Evolutionary conservation across 2,888 invertebrate species (phyloP).

Genomic region (Stenichneumon culpator): DNA sequence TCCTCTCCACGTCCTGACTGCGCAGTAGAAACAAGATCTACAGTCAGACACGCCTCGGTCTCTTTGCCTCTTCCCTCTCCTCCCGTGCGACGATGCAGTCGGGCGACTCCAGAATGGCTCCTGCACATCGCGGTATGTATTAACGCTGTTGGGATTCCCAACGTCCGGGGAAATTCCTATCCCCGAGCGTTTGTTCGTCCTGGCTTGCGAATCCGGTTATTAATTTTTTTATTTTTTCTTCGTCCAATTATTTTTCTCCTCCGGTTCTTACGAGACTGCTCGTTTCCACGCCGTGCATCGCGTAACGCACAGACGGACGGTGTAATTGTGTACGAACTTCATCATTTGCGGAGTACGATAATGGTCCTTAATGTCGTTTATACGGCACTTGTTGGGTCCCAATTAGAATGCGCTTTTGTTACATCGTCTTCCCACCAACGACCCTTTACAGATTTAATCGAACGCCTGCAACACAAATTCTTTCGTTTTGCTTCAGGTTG

Average conservation of each 20-base stretch:
- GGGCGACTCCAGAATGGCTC: background rate
- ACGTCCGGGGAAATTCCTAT: slow-evolving; percentile 31
- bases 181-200: slow-evolving; percentile 33
- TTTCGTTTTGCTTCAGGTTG: no score
- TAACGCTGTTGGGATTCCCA: slow-evolving; percentile 41
- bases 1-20: background rate
- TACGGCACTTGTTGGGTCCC: no score
- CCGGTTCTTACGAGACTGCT: background rate
- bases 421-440: no score
- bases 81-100: background rate
- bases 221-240: background rate
- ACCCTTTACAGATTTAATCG: no score
- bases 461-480: no score
- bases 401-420: no score
- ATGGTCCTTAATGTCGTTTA: no score
- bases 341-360: no score
- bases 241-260: background rate
- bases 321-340: no score
- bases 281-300: no score
- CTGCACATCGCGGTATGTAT: slow-evolving; percentile 23
- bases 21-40: slow-evolving; percentile 37
- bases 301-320: no score
- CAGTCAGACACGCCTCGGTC: slow-evolving; percentile 45
- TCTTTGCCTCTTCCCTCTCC: slow-evolving; percentile 17
- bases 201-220: background rate